These are phyloP conservation scores for Malaclemys terrapin DNA, from an alignment of 2,113 vertebrate species.

Conservation along the genomic window DNA sequence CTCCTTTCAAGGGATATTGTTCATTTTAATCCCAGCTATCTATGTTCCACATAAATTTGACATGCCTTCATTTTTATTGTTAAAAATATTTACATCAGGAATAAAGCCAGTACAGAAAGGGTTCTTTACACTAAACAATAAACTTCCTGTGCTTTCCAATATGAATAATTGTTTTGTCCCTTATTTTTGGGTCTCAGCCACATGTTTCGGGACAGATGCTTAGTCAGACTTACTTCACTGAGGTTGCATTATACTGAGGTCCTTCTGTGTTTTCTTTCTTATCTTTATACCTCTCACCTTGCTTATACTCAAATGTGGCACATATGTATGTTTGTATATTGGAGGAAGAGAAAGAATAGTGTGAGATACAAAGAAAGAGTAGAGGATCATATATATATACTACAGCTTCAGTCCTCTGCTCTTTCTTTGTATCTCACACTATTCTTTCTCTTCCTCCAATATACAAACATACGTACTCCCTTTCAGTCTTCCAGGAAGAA, in stretches of 20 bases:
- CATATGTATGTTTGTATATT: neutral
- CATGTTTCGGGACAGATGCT: neutral
- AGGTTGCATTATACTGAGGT: too few relatives aligned
- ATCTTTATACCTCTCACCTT: too few relatives aligned
- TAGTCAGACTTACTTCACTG: neutral
- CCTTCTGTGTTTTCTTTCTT: too few relatives aligned
- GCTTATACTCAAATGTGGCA: too few relatives aligned
- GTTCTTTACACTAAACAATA: neutral
- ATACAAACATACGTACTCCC: neutral
- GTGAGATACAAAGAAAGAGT: neutral
- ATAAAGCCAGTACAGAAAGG: neutral
- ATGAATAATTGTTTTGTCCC: neutral
- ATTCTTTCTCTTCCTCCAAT: neutral
- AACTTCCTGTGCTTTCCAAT: neutral
- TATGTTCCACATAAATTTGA: neutral
- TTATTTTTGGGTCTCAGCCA: neutral
- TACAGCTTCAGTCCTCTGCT: neutral
- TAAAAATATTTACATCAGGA: neutral
- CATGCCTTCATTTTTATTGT: neutral
- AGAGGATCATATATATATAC: neutral
- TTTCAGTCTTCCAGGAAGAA: neutral
- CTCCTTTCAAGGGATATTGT: neutral
- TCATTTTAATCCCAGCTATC: neutral
- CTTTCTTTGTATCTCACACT: neutral
- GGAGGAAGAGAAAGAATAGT: neutral